phyloP scores from a whole-genome alignment of 2,113 vertebrate species.

The Dolichotis patagonum region DNA sequence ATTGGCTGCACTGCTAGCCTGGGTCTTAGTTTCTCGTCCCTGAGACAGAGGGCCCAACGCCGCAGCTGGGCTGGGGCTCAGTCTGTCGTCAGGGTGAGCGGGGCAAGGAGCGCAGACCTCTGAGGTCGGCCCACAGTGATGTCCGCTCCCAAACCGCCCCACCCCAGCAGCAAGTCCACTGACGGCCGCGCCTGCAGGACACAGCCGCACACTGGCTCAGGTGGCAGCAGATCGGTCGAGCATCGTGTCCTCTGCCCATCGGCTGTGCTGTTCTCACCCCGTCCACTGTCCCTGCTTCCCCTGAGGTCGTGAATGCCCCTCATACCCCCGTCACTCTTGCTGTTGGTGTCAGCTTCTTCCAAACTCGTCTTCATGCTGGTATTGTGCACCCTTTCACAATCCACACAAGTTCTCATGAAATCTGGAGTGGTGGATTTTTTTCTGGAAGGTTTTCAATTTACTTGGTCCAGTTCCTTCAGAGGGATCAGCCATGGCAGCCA shows the following conservation, averaged over 20 bases:
- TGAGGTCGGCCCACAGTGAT: neutral
- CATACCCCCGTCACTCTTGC: too few relatives aligned
- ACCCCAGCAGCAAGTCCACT: neutral
- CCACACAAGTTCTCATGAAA: neutral
- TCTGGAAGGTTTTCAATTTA: neutral
- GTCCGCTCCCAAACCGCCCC: neutral
- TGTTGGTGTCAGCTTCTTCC: neutral
- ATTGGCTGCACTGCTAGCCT: neutral
- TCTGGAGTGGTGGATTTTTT: neutral
- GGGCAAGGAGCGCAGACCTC: neutral
- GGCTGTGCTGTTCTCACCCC: neutral
- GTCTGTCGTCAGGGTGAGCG: neutral
- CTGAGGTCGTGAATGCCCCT: neutral
- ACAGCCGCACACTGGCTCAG: neutral
- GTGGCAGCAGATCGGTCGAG: too few relatives aligned
- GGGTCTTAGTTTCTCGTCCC: neutral
- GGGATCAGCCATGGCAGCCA: neutral
- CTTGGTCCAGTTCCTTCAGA: neutral
- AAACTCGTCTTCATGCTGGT: neutral
- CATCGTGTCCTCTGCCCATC: neutral
- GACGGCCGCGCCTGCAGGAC: neutral
- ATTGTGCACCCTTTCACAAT: neutral
- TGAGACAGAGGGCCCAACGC: neutral
- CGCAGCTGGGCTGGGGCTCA: neutral
- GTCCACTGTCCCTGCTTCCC: neutral